These are phyloP conservation scores for Marmota flaviventris DNA, from an alignment of 2,113 vertebrate species.

Conservation along the genomic window DNA sequence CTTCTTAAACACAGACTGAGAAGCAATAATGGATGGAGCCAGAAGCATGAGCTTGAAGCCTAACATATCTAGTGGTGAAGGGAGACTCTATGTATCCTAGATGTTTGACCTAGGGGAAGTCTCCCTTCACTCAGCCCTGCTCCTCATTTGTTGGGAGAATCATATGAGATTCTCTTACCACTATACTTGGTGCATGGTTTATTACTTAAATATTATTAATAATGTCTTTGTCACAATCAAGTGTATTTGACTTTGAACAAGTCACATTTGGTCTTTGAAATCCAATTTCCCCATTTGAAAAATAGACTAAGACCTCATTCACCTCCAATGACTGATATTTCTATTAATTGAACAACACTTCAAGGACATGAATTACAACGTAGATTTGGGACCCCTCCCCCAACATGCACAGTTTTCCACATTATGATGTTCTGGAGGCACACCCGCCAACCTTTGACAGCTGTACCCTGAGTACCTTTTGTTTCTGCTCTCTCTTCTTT, in stretches of 20 bases:
- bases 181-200: neutral
- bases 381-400: neutral
- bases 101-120: neutral
- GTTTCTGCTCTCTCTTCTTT: neutral
- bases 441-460: neutral
- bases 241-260: neutral
- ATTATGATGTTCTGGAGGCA: neutral
- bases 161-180: neutral
- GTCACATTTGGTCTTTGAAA: neutral
- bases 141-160: neutral
- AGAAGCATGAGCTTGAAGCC: neutral
- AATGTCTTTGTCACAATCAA: neutral
- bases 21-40: neutral
- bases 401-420: neutral
- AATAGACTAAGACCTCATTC: neutral
- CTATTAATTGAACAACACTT: neutral
- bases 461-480: neutral
- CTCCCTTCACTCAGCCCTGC: accelerated
- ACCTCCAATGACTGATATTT: neutral
- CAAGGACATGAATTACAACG: neutral
- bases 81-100: neutral
- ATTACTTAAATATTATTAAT: neutral
- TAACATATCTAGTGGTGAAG: neutral
- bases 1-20: neutral
- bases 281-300: neutral